Evolutionary conservation across 2,113 vertebrate genomes (phyloP), one percentile per base, ranked within the genome.

Genomic region (Petroica traversi): DNA sequence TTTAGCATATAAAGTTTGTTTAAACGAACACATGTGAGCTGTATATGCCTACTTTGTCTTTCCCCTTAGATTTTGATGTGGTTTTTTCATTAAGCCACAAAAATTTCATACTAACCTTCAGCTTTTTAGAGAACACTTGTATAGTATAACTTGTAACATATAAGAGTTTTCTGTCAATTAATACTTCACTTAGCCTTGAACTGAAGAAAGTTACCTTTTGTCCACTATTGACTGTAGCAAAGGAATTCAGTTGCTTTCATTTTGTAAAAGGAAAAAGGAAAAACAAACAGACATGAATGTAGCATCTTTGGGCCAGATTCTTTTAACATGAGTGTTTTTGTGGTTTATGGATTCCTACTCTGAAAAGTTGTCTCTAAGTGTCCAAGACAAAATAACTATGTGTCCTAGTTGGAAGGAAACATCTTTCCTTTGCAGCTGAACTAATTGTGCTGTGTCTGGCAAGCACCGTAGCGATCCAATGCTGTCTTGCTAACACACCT

Each of bases 371-470:
- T 85, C 63, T 96, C 51, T 45, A 62, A 64, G 59, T 66, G 52
- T 85, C 85, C 86, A 94, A 94, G 93, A 95, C 94, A 91, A 96
- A 97, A 95, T 91, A 96, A 92, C 79, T 71, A 1, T 61, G 80
- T 93, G 88, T 91, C 86, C 81, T 92, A 91, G n/a, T 95, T 97
- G 96, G 94, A 97, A 94, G 74, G 69, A 95, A 91, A 84, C 15
- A 18, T 87, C 61, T 81, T 95, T 95, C 74, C 80, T 94, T 72
- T 88, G 73, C 94, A 92, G 81, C 72, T 62, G 11, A 89, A 62
- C 36, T 19, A 28, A 49, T 15, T 57, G 74, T 84, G 75, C 85
- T 45, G 12, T 67, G 67, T 64, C 88, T 90, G 78, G 71, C 43
- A 61, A 92, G 78, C 45, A 23, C 1, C 0, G 48, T 4, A 31